A percentile compares a stretch with the other conserved stretches of the same genome.
Evolutionary conservation across 2,113 vertebrate genomes (phyloP).

Genomic region (Budorcas taxicolor): DNA sequence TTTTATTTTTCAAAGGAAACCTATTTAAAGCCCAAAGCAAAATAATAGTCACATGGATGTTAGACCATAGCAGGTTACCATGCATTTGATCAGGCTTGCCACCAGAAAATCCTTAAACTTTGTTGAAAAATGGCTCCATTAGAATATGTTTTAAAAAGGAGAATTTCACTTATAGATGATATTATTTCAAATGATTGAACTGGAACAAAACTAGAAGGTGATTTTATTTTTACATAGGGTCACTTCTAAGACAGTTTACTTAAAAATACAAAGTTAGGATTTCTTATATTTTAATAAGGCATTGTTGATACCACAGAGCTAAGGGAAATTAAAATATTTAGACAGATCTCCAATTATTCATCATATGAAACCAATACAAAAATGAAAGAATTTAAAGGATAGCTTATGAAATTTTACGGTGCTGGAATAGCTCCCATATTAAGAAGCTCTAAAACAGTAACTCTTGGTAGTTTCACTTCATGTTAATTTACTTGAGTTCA

Average conservation of each 20-base stretch:
- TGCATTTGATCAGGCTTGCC: slow-evolving; percentile 59
- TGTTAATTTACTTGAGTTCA: not conserved
- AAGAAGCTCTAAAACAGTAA: not conserved
- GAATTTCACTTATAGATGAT: not conserved
- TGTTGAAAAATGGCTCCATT: not conserved
- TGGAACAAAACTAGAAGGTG: not conserved
- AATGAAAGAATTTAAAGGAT: not conserved
- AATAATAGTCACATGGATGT: slow-evolving; percentile 58
- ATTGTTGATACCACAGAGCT: not conserved
- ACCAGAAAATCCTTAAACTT: slow-evolving; percentile 29
- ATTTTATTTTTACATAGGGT: not conserved
- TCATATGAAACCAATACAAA: not conserved
- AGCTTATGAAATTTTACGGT: not conserved
- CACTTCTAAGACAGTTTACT: not conserved
- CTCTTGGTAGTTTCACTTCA: not conserved
- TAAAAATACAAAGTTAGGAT: not conserved
- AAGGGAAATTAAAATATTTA: not conserved
- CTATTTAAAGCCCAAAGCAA: slow-evolving; percentile 69
- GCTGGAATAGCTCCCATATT: not conserved
- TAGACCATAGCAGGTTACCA: slow-evolving; percentile 43
- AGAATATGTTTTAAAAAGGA: not conserved
- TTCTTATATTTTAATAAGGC: not conserved
- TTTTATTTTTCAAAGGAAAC: slow-evolving; percentile 77
- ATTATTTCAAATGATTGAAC: not conserved
- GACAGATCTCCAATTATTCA: not conserved